Percentiles rank a stretch among this genome's conserved stretches.
These are phyloP conservation scores for Psettodes erumei DNA, from an alignment of 2,113 vertebrate genomes.

Conservation along the genomic window DNA sequence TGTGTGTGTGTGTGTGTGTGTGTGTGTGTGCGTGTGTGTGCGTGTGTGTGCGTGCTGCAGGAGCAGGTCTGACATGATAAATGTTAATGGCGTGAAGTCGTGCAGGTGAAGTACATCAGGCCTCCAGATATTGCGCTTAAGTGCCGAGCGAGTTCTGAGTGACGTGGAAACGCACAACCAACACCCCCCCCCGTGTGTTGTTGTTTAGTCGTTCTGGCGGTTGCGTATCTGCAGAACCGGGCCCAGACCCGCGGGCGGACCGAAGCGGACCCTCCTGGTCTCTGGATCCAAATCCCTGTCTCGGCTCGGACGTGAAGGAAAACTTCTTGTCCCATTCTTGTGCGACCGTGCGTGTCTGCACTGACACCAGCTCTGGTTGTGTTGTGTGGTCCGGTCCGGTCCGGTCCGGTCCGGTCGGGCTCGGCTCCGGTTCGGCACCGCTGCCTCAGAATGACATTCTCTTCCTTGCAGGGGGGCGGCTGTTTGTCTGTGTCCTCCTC, in stretches of 20 bases:
- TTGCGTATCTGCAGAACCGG: too few relatives aligned
- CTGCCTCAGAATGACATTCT: slow-evolving; percentile 47
- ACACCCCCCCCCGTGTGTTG: too few relatives aligned
- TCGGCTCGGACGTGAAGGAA: neutral
- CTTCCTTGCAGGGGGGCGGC: slow-evolving; percentile 30
- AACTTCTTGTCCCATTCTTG: neutral
- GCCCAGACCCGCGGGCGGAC: too few relatives aligned
- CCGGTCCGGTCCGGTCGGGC: too few relatives aligned
- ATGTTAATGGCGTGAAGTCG: slow-evolving; percentile 63
- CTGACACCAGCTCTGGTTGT: slow-evolving; percentile 42
- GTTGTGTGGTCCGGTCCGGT: too few relatives aligned
- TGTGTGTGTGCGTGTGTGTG: slow-evolving; percentile 11
- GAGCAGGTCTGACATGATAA: slow-evolving; percentile 67
- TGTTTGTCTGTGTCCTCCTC: slow-evolving; percentile 29
- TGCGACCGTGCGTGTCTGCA: neutral
- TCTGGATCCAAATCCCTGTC: neutral
- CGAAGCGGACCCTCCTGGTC: too few relatives aligned
- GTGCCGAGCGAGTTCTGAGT: slow-evolving; percentile 48
- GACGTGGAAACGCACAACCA: slow-evolving; percentile 33
- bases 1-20: slow-evolving; percentile 19
- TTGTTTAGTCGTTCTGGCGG: too few relatives aligned
- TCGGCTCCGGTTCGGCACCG: slow-evolving; percentile 31
- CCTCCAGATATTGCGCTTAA: slow-evolving; percentile 35
- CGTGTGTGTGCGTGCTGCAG: slow-evolving; percentile 30
- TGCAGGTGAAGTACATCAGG: slow-evolving; percentile 49